These are phyloP conservation scores for Lycodopsis pacificus DNA, from an alignment of 2,797 vertebrate genomes.

Conservation along the genomic window DNA sequence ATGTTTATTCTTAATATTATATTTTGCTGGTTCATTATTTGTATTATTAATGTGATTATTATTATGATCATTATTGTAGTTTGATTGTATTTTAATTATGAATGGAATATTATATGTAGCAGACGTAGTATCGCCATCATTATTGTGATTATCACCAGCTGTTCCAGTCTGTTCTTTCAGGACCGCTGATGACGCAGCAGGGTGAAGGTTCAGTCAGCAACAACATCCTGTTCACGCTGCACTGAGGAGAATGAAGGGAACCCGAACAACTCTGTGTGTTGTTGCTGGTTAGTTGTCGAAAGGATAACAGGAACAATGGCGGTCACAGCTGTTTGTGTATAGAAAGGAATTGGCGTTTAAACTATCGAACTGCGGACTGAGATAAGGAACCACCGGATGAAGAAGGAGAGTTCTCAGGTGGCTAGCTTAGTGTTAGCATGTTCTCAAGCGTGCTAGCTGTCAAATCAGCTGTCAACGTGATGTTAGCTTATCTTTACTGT, in stretches of 20 bases:
- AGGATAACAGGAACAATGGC: conserved; percentile 1
- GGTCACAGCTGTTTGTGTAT: background rate
- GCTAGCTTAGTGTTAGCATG: conserved; percentile 44
- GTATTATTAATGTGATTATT: background rate
- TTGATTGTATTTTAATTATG: background rate
- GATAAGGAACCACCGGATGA: background rate
- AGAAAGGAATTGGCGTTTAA: background rate
- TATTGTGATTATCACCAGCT: background rate
- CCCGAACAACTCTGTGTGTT: background rate
- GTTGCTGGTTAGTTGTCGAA: background rate
- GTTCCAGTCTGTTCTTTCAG: background rate
- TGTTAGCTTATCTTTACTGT: background rate
- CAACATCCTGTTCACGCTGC: background rate
- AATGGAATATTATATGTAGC: background rate
- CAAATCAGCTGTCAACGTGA: conserved; percentile 26
- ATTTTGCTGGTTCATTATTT: too few relatives aligned
- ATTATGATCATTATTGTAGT: background rate
- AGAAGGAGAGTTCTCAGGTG: conserved; percentile 32
- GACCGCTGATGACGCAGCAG: background rate
- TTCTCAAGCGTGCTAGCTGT: conserved; percentile 27
- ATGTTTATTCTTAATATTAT: too few relatives aligned
- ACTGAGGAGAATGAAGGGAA: background rate
- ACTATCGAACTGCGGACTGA: background rate
- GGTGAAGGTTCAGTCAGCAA: conserved; percentile 14
- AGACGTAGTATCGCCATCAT: background rate